Conservation (phyloP, 2,888 invertebrate genomes). For the Tenthredo notha region DNA sequence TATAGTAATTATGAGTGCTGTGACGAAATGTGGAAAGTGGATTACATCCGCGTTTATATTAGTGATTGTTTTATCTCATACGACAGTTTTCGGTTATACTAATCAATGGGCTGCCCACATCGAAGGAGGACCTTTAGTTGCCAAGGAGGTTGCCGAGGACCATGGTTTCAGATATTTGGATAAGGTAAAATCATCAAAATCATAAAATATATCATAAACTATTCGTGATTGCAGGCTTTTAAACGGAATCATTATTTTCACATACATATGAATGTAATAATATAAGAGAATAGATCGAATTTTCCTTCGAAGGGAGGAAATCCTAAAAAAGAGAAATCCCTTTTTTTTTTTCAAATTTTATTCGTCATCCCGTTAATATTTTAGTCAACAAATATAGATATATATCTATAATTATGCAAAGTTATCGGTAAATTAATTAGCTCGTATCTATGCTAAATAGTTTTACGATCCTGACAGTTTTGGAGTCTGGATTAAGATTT, state of each 20-base stretch:
- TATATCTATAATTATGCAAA: background rate
- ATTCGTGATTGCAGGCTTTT: too few species aligned
- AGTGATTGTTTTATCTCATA: background rate
- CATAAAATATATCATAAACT: too few species aligned
- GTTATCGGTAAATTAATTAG: background rate
- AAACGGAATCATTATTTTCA: background rate
- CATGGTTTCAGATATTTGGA: slow-evolving; percentile 82
- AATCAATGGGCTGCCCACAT: slow-evolving; percentile 84
- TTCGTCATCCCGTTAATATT: too few species aligned
- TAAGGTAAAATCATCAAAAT: slow-evolving; percentile 76
- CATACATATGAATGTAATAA: background rate
- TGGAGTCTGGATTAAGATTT: too few species aligned
- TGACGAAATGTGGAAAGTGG: slow-evolving; percentile 38
- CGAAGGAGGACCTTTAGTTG: slow-evolving; percentile 79
- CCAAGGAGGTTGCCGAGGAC: slow-evolving; percentile 80
- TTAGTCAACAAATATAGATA: background rate
- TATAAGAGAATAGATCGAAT: too few species aligned
- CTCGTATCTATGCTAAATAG: too few species aligned
- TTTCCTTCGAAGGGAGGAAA: too few species aligned
- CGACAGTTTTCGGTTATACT: slow-evolving; percentile 73
- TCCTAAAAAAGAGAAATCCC: too few species aligned
- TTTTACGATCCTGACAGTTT: too few species aligned
- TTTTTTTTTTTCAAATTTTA: too few species aligned
- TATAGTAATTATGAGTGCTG: slow-evolving; percentile 41
- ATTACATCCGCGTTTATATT: background rate